These are phyloP conservation scores for Lates calcarifer DNA, from an alignment of 2,113 vertebrate genomes.

Conservation along the genomic window DNA sequence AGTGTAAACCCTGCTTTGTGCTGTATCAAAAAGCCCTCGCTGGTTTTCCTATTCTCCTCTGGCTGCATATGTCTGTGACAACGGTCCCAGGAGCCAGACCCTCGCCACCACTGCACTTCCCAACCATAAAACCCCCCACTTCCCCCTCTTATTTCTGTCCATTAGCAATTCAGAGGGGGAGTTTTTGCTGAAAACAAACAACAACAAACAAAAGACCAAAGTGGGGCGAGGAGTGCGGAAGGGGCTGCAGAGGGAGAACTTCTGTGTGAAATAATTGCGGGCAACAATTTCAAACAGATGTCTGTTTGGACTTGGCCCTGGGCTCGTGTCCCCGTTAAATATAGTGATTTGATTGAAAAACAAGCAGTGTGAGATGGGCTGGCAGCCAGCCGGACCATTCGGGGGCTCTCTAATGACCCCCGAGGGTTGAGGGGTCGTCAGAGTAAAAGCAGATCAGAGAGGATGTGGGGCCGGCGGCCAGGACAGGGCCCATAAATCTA, in stretches of 20 bases:
- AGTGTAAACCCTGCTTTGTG: slow-evolving; percentile 65
- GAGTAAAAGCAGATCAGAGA: slow-evolving; percentile 87
- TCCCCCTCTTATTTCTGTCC: slow-evolving; percentile 58
- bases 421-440: slow-evolving; percentile 76
- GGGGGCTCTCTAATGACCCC: slow-evolving; percentile 81
- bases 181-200: slow-evolving; percentile 71
- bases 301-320: slow-evolving; percentile 78
- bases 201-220: slow-evolving; percentile 78
- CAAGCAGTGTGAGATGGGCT: slow-evolving; percentile 77
- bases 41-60: slow-evolving; percentile 58
- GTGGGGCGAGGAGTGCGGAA: slow-evolving; percentile 52
- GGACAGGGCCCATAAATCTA: slow-evolving; percentile 83
- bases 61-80: slow-evolving; percentile 48
- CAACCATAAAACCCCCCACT: neutral
- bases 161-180: slow-evolving; percentile 65
- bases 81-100: slow-evolving; percentile 61
- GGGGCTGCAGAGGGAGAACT: slow-evolving; percentile 51
- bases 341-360: slow-evolving; percentile 84
- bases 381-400: slow-evolving; percentile 78
- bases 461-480: slow-evolving; percentile 77
- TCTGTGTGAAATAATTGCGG: slow-evolving; percentile 77
- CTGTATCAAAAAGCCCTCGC: slow-evolving; percentile 52
- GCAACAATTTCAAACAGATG: slow-evolving; percentile 82
- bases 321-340: slow-evolving; percentile 80
- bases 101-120: slow-evolving; percentile 20